These are phyloP conservation scores for Diorhabda sublineata DNA, from an alignment of 1,140 invertebrate genomes.

Conservation along the genomic window DNA sequence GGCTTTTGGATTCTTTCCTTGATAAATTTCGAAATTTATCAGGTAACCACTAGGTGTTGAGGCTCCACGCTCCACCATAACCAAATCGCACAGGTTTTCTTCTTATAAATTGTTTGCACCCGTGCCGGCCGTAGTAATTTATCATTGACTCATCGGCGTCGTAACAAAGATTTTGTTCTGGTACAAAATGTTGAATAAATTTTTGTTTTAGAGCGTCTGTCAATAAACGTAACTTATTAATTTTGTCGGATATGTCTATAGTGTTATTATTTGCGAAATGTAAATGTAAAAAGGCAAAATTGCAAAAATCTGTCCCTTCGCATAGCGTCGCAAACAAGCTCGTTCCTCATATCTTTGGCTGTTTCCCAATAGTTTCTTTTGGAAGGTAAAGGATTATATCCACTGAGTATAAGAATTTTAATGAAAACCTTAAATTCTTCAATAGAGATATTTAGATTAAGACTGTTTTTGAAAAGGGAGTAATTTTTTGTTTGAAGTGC, in stretches of 20 bases:
- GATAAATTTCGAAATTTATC: slow-evolving; percentile 21
- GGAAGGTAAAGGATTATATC: slow-evolving; percentile 16
- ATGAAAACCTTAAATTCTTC: slow-evolving; percentile 14
- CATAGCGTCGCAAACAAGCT: slow-evolving; percentile 8
- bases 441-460: slow-evolving; percentile 5
- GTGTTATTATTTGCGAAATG: slow-evolving; percentile 20
- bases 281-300: slow-evolving; percentile 8
- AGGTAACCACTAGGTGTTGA: slow-evolving; percentile 13
- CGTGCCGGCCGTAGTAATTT: slow-evolving; percentile 31
- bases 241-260: slow-evolving; percentile 15
- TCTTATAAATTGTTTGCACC: slow-evolving; percentile 32
- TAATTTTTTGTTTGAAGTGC: slow-evolving; percentile 16
- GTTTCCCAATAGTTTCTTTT: slow-evolving; percentile 23
- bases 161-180: slow-evolving; percentile 14
- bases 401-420: slow-evolving; percentile 19
- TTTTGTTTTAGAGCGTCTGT: slow-evolving; percentile 19
- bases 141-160: slow-evolving; percentile 18
- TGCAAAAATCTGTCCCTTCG: slow-evolving; percentile 1
- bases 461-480: slow-evolving; percentile 14
- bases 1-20: slow-evolving; percentile 29
- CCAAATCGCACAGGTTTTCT: slow-evolving; percentile 29
- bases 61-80: slow-evolving; percentile 24
- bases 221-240: slow-evolving; percentile 16
- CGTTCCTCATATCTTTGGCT: slow-evolving; percentile 4
- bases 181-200: slow-evolving; percentile 16